Evolutionary conservation across 2,888 invertebrate genomes (phyloP), one percentile per base, ranked within the genome.

Genomic region (Drosophila pseudotalamancana): DNA sequence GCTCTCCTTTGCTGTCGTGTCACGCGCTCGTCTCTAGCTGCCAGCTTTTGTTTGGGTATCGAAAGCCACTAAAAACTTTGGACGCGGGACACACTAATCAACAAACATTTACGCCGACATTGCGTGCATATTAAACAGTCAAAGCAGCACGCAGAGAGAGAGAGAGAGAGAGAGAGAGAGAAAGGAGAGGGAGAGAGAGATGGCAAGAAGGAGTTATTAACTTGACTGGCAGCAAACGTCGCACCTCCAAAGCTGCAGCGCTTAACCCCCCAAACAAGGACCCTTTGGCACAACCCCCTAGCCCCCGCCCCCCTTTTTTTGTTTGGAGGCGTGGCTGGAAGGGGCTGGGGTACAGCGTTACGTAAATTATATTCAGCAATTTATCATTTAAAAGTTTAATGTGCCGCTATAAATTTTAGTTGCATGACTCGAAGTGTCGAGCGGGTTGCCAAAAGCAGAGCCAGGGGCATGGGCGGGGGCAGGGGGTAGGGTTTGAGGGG

Each of bases 311-410:
- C 1, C 32, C 2, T 6, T 11, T 25, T 6, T 25, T 14, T 9
- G 16, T 14, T 34, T 11, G 35, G 40, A 27, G 29, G 14, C 31
- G 49, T 18, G 18, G 27, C 2, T 18, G 27, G 29, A 29, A 29
- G 9, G 11, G 29, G 2, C 27, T 27, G 27, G 18, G 19, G 37
- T n/a, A 8, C 21, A 27, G 60, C 66, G 65, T 61, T 61, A 74
- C 68, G 80, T 84, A 82, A 87, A 86, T 84, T 85, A 84, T 84
- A 77, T 83, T 77, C 77, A 65, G 86, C 83, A 82, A 84, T 84
- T 84, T 84, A 87, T 84, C 84, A 84, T 87, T 87, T 83, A 86
- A 85, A 84, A 87, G 85, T 84, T 87, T 84, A 83, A 84, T 83
- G 83, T 74, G 79, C 86, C 85, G 79, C 86, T 83, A 83, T 87